Percentiles rank a stretch among this genome's conserved stretches.
phyloP scores from a whole-genome alignment of 2,888 invertebrate species.

The Digitonthophagus gazella region DNA sequence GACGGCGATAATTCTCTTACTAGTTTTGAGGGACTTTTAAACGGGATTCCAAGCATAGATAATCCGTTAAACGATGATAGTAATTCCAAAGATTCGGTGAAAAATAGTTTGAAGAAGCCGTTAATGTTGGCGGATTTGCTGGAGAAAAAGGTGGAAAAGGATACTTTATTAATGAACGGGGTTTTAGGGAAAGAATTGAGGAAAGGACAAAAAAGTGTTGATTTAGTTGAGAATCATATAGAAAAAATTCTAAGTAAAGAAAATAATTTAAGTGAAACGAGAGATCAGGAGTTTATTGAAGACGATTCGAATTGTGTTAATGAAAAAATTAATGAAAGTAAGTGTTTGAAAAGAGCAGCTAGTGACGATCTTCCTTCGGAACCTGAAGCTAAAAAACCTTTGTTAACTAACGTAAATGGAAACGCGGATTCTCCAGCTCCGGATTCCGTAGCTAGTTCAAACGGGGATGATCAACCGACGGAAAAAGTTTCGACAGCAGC shows the following conservation, averaged over 20 bases:
- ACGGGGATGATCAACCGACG: conserved; percentile 53
- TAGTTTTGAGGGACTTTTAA: conserved; percentile 63
- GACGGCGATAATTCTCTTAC: conserved; percentile 62
- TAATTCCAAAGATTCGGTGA: conserved; percentile 52
- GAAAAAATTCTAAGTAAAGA: conserved; percentile 53
- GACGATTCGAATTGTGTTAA: conserved; percentile 29
- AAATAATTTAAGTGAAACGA: conserved; percentile 33
- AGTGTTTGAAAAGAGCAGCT: conserved; percentile 44
- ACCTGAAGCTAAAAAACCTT: conserved; percentile 50
- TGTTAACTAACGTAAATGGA: conserved; percentile 39
- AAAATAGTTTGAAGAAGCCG: conserved; percentile 58
- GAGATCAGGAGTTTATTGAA: conserved; percentile 19
- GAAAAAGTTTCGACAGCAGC: conserved; percentile 77
- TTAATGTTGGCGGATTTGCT: conserved; percentile 78
- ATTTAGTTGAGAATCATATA: conserved; percentile 61
- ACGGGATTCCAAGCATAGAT: conserved; percentile 59
- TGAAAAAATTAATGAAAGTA: conserved; percentile 30
- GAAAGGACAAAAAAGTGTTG: conserved; percentile 60
- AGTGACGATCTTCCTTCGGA: conserved; percentile 48
- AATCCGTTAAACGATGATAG: conserved; percentile 58
- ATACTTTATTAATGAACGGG: conserved; percentile 59
- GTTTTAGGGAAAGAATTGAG: conserved; percentile 57
- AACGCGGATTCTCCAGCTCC: conserved; percentile 52
- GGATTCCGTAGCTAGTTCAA: conserved; percentile 52
- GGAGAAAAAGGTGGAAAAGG: conserved; percentile 71